A percentile compares a stretch with the other conserved stretches of the same genome.
Evolutionary conservation across 1,140 invertebrate genomes (phyloP).

Genomic region (Brachionus asplanchnoidis): DNA sequence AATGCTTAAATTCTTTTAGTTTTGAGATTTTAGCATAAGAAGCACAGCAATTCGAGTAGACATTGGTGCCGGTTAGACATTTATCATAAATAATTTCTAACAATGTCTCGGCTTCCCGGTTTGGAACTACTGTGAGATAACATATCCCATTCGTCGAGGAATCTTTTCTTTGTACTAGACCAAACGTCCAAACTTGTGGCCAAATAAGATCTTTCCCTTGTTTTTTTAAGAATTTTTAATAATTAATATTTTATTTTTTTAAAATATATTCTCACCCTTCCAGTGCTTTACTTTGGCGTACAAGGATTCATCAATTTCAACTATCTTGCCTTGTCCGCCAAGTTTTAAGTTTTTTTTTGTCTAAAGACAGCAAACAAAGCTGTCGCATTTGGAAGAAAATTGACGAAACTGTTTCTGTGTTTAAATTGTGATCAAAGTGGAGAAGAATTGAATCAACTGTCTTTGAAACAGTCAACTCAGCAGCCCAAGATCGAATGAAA

Average conservation of each 20-base stretch:
- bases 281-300: background rate
- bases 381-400: background rate
- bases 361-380: background rate
- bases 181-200: too few species aligned
- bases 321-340: background rate
- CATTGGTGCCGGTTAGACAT: too few species aligned
- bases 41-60: background rate
- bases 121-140: too few species aligned
- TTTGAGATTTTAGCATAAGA: background rate
- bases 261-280: background rate
- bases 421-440: background rate
- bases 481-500: background rate
- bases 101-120: too few species aligned
- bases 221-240: background rate
- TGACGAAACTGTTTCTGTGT: background rate
- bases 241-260: background rate
- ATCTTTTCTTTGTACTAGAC: too few species aligned
- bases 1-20: background rate
- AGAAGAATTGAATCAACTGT: background rate
- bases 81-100: too few species aligned
- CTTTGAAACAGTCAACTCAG: background rate
- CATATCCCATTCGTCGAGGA: too few species aligned
- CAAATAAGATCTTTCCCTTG: background rate
- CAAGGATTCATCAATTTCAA: too few species aligned
- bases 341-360: background rate